phyloP scores from a whole-genome alignment of 1,140 invertebrate genomes.

The Augochlora pura region DNA sequence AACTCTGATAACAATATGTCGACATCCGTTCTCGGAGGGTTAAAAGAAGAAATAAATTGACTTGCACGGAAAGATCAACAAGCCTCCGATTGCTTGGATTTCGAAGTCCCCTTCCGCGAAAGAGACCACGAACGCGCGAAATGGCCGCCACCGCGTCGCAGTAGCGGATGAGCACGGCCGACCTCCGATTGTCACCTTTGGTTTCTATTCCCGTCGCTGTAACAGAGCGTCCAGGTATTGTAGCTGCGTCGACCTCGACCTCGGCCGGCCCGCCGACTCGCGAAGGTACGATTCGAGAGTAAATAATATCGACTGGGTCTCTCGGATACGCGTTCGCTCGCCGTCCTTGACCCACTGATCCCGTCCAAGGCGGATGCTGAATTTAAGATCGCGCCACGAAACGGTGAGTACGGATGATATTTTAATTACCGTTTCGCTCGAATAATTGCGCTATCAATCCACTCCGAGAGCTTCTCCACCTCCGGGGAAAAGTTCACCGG shows the following conservation, averaged over 20 bases:
- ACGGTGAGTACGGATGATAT: background rate
- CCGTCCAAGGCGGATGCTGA: conserved; percentile 23
- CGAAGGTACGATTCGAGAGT: conserved; percentile 25
- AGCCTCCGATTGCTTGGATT: too few relatives aligned
- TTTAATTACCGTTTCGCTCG: background rate
- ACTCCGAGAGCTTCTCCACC: background rate
- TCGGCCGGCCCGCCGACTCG: conserved; percentile 4
- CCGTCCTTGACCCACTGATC: conserved; percentile 41
- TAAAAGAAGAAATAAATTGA: too few relatives aligned
- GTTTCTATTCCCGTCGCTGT: background rate
- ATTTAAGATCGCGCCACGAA: conserved; percentile 5
- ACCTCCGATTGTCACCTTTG: too few relatives aligned
- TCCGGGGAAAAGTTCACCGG: background rate
- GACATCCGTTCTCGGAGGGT: too few relatives aligned
- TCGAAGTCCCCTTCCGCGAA: too few relatives aligned
- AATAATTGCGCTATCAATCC: background rate
- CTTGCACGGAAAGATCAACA: too few relatives aligned
- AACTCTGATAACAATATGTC: too few relatives aligned
- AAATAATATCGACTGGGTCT: conserved; percentile 16
- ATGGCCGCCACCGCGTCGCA: too few relatives aligned
- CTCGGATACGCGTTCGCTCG: background rate
- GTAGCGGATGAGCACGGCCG: too few relatives aligned
- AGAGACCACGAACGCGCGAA: too few relatives aligned
- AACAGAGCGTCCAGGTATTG: conserved; percentile 5
- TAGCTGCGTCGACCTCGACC: conserved; percentile 20